Evolutionary conservation across 2,113 vertebrate genomes (phyloP).

Genomic region (Psettodes erumei): DNA sequence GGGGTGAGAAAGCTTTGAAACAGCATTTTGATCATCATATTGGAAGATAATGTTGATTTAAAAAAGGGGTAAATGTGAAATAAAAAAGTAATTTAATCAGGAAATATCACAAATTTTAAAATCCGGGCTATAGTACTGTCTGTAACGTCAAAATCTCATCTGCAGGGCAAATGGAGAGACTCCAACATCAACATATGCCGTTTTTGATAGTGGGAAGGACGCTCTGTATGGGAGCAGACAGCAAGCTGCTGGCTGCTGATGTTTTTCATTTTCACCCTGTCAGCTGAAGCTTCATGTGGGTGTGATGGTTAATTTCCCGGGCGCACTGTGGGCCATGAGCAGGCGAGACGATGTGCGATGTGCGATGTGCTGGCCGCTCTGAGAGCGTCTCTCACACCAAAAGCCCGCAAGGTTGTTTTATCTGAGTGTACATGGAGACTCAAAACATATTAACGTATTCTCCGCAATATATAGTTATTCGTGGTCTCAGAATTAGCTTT

Average conservation of each 20-base stretch:
- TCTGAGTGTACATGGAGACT: constrained; percentile 30
- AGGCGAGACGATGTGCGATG: constrained; percentile 17
- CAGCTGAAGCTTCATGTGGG: constrained; percentile 27
- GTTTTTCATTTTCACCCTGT: constrained; percentile 61
- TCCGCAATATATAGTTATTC: neutral
- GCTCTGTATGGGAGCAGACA: neutral
- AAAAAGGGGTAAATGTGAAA: neutral
- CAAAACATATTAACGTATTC: neutral
- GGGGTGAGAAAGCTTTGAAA: neutral
- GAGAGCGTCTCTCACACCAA: constrained; percentile 9
- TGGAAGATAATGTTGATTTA: neutral
- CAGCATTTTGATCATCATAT: neutral
- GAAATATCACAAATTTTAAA: neutral
- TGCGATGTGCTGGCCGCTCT: constrained; percentile 37
- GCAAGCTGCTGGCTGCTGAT: constrained; percentile 31
- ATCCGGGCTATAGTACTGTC: neutral
- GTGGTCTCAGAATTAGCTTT: neutral
- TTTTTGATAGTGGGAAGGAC: neutral
- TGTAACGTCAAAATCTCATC: neutral
- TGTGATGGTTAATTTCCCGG: constrained; percentile 23
- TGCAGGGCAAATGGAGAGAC: neutral
- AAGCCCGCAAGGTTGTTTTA: constrained; percentile 13
- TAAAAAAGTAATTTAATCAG: neutral
- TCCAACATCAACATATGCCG: constrained; percentile 7
- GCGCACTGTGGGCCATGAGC: constrained; percentile 13